Evolutionary conservation across 2,888 invertebrate genomes (phyloP).

Genomic region (Cataglyphis altisquamis): DNA sequence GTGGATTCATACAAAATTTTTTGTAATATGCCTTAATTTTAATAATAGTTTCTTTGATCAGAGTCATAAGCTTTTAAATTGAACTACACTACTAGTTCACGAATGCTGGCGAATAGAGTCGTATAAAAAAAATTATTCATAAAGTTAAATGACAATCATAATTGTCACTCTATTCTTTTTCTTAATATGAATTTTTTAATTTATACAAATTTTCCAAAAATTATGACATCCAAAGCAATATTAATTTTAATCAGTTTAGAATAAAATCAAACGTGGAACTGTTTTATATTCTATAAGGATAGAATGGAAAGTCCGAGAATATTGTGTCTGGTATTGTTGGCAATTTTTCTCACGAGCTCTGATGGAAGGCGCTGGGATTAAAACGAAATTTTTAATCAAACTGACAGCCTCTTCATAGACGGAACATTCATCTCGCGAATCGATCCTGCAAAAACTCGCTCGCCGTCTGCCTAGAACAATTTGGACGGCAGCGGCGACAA

Average conservation of each 20-base stretch:
- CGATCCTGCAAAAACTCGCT: conserved; percentile 59
- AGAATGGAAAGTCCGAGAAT: conserved; percentile 53
- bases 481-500: not conserved
- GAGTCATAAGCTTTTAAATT: not conserved
- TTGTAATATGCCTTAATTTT: not conserved
- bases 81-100: not conserved
- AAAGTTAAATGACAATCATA: not conserved
- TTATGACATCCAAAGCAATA: not conserved
- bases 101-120: not conserved
- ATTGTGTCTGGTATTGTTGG: conserved; percentile 57
- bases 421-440: conserved; percentile 30
- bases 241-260: too few species aligned
- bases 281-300: conserved; percentile 32
- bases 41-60: not conserved
- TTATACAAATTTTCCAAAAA: not conserved
- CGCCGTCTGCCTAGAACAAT: not conserved
- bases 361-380: conserved; percentile 48
- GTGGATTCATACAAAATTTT: not conserved
- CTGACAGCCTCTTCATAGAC: conserved; percentile 57
- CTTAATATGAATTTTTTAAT: not conserved
- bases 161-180: not conserved
- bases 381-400: conserved; percentile 69
- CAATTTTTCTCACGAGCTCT: conserved; percentile 53
- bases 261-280: not conserved
- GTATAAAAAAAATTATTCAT: not conserved